Conservation (phyloP, 2,888 invertebrate genomes). For the Odontomyia ornata region DNA sequence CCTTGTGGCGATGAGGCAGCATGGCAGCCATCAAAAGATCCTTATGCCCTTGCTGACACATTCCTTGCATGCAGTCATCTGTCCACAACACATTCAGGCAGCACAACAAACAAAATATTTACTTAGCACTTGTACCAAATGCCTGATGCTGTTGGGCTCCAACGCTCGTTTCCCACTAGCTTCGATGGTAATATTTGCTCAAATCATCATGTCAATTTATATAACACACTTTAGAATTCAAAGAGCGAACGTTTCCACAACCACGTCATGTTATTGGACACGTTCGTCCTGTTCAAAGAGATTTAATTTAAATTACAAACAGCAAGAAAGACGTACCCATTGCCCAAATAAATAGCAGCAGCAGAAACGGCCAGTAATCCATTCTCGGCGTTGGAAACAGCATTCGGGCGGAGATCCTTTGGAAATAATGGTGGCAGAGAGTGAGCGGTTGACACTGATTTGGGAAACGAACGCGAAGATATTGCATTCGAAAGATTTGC, state of each 20-base stretch:
- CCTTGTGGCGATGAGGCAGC: not conserved
- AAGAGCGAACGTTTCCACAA: slow-evolving; percentile 9
- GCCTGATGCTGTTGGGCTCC: slow-evolving; percentile 1
- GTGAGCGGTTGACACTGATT: not conserved
- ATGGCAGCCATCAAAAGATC: not conserved
- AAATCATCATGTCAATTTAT: slow-evolving; percentile 36
- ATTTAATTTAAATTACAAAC: slow-evolving; percentile 34
- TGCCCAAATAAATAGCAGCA: slow-evolving; percentile 21
- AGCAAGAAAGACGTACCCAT: slow-evolving; percentile 24
- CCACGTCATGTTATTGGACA: slow-evolving; percentile 19
- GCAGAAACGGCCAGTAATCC: slow-evolving; percentile 36
- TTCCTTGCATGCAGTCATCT: slow-evolving; percentile 16
- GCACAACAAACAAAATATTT: slow-evolving; percentile 36
- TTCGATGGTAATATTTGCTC: slow-evolving; percentile 15
- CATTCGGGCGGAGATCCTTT: not conserved
- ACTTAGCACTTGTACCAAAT: slow-evolving; percentile 36
- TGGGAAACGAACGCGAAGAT: not conserved
- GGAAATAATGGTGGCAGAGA: not conserved
- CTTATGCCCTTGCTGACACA: not conserved
- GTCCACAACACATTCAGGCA: slow-evolving; percentile 19
- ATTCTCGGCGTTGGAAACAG: not conserved
- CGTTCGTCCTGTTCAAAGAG: slow-evolving; percentile 24
- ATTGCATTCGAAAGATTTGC: not conserved
- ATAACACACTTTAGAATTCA: slow-evolving; percentile 31
- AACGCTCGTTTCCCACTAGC: not conserved